These are phyloP conservation scores for Pocota personata DNA, from an alignment of 2,888 invertebrate genomes.

Conservation along the genomic window DNA sequence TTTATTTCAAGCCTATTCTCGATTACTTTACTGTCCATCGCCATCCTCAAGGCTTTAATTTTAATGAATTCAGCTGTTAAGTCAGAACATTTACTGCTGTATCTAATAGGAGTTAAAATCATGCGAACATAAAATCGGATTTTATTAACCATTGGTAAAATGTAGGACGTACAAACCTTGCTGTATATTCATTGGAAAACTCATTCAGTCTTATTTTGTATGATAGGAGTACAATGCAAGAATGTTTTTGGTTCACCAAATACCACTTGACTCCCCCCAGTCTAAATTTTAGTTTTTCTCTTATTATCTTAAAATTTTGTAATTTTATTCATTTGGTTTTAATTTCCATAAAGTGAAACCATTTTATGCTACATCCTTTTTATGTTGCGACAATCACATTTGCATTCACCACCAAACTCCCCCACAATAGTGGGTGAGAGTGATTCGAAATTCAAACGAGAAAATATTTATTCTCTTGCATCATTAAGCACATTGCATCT, in stretches of 20 bases:
- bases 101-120: neutral
- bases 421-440: neutral
- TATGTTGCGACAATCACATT: conserved; percentile 46
- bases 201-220: conserved; percentile 21
- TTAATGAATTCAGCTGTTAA: neutral
- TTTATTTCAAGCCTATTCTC: too few relatives aligned
- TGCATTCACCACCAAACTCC: conserved; percentile 28
- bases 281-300: neutral
- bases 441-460: conserved; percentile 38
- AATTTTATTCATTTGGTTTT: conserved; percentile 58
- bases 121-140: neutral
- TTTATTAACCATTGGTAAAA: neutral
- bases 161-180: neutral
- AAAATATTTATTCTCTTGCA: conserved; percentile 63
- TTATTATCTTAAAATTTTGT: conserved; percentile 7
- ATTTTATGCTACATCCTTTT: conserved; percentile 23
- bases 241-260: conserved; percentile 34
- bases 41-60: neutral
- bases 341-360: conserved; percentile 45
- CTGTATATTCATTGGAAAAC: neutral
- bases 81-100: neutral
- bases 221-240: conserved; percentile 20
- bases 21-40: neutral
- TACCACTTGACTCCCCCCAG: neutral
- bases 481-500: conserved; percentile 66